Evolutionary conservation across 2,888 invertebrate species (phyloP), one percentile per base, ranked within the genome.

Genomic region (Athetis lepigone): DNA sequence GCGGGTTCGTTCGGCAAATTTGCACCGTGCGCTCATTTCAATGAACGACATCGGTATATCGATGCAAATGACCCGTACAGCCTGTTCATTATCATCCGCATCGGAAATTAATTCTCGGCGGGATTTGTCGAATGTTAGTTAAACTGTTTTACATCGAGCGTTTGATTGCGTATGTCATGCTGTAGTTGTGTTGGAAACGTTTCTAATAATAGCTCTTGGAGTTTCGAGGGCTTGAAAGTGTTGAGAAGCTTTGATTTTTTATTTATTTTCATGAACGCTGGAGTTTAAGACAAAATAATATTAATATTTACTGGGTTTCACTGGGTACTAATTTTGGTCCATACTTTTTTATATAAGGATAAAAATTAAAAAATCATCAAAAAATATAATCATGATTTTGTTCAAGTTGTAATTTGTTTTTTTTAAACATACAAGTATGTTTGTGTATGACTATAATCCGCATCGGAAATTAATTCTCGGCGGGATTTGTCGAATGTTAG

Each of bases 381-480:
- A n/a, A n/a, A n/a, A n/a, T n/a, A n/a, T n/a, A n/a, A n/a, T n/a
- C n/a, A n/a, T n/a, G n/a, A n/a, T n/a, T n/a, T n/a, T n/a, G n/a
- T n/a, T n/a, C n/a, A n/a, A n/a, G n/a, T n/a, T n/a, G n/a, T n/a
- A n/a, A n/a, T n/a, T n/a, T n/a, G n/a, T n/a, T n/a, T n/a, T n/a
- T n/a, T n/a, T n/a, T n/a, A n/a, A n/a, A n/a, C n/a, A n/a, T n/a
- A n/a, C n/a, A n/a, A n/a, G n/a, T n/a, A n/a, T n/a, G n/a, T n/a
- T n/a, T n/a, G n/a, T n/a, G n/a, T n/a, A n/a, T n/a, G n/a, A n/a
- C n/a, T 92, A 92, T 85, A 86, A 80, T 81, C 85, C 76, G 81
- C 86, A 89, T 91, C 83, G 88, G 87, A 91, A 90, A 92, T 92
- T 90, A 88, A 93, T 90, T 89, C 90, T 84, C 89, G 42, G 71